Percentiles rank a stretch among this genome's conserved stretches.
phyloP scores from a whole-genome alignment of 2,797 vertebrate species.

The Natrix natrix region DNA sequence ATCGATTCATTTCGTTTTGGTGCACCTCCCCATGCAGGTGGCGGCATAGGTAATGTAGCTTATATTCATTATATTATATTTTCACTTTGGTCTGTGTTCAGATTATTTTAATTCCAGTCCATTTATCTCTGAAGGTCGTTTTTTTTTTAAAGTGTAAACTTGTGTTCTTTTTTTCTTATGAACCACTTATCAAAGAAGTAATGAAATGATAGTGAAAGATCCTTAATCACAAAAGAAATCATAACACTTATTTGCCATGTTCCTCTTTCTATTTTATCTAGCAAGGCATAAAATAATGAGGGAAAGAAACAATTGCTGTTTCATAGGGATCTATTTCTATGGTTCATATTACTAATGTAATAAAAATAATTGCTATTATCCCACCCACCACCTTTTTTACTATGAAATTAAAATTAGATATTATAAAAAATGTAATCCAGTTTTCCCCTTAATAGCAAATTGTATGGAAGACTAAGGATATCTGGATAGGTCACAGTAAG shows the following conservation, averaged over 20 bases:
- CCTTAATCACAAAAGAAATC: conserved; percentile 4
- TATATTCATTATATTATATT: conserved; percentile 23
- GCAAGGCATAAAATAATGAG: not conserved
- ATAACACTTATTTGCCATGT: not conserved
- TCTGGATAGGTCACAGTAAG: not conserved
- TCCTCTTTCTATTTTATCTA: conserved; percentile 7
- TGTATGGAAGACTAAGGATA: not conserved
- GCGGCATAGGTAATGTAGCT: conserved; percentile 88
- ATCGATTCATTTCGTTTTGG: conserved; percentile 97
- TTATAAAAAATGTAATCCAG: not conserved
- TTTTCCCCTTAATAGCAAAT: not conserved
- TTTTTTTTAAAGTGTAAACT: not conserved
- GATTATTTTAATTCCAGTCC: not conserved
- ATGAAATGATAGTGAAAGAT: conserved; percentile 10
- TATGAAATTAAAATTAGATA: not conserved
- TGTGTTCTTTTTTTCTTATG: not conserved
- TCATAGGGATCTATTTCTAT: not conserved
- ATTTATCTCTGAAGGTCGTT: conserved; percentile 2
- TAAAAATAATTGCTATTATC: not conserved
- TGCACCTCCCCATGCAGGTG: conserved; percentile 94
- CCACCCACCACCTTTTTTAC: not conserved
- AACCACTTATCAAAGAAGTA: conserved; percentile 4
- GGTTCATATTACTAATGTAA: not conserved
- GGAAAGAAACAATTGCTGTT: not conserved
- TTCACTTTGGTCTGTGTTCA: conserved; percentile 30